Percentiles rank a stretch among this genome's conserved stretches.
Evolutionary conservation across 2,797 vertebrate genomes (phyloP).

Genomic region (Betta splendens): DNA sequence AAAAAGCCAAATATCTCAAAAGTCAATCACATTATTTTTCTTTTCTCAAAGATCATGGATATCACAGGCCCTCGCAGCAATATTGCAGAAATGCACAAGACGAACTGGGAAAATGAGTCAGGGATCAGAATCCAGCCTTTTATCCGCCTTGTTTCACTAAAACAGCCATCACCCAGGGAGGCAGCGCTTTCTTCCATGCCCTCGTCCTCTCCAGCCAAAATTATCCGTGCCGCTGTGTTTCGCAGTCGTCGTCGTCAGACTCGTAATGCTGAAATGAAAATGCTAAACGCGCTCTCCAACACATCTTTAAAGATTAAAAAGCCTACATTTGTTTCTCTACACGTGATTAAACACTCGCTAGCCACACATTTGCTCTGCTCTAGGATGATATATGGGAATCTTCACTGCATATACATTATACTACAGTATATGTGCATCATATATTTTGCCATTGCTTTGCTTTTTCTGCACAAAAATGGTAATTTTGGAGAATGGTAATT

Average conservation of each 20-base stretch:
- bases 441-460: constrained; percentile 26
- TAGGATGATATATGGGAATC: constrained; percentile 11
- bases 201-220: constrained; percentile 50
- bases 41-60: constrained; percentile 53
- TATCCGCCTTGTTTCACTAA: constrained; percentile 81
- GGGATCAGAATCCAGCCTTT: constrained; percentile 73
- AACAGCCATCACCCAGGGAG: constrained; percentile 70
- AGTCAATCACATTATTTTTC: constrained; percentile 46
- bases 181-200: constrained; percentile 53
- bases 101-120: constrained; percentile 76
- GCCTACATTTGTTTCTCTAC: constrained; percentile 27
- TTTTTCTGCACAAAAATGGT: no score
- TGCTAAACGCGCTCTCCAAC: constrained; percentile 1
- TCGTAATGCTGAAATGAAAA: constrained; percentile 26
- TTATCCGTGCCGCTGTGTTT: constrained; percentile 51
- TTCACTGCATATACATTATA: neutral
- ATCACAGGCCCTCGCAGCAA: constrained; percentile 71
- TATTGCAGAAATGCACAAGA: constrained; percentile 64
- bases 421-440: neutral
- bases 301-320: constrained; percentile 35
- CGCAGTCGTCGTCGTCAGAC: constrained; percentile 19
- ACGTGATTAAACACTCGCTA: constrained; percentile 17
- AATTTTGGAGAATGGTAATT: no score
- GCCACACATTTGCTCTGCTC: constrained; percentile 6
- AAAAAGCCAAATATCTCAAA: constrained; percentile 44